Evolutionary conservation across 2,113 vertebrate species (phyloP).

Genomic region (Maccullochella peelii): DNA sequence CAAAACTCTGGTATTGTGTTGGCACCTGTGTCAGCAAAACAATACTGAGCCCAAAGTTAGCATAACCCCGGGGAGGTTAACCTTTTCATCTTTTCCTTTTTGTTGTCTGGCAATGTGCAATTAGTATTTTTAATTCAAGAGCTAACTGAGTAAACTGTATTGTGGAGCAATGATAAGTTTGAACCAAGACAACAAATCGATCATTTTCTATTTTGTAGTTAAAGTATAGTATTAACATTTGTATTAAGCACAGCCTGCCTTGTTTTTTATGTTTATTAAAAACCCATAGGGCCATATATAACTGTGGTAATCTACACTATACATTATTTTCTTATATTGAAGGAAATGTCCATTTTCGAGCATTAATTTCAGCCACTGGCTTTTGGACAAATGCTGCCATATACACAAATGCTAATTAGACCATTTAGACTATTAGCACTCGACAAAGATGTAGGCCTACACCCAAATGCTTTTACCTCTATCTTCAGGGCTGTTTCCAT

Average conservation of each 20-base stretch:
- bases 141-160: not conserved
- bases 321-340: not conserved
- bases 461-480: constrained; percentile 7
- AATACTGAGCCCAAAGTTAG: not conserved
- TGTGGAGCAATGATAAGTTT: not conserved
- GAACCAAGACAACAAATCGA: not conserved
- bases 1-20: not conserved
- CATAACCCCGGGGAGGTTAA: not conserved
- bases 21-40: not conserved
- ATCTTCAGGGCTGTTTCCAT: not conserved
- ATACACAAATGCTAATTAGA: not conserved
- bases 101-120: too few relatives aligned
- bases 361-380: not conserved
- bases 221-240: not conserved
- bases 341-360: not conserved
- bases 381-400: constrained; percentile 11
- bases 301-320: not conserved
- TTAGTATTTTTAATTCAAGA: not conserved
- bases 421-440: constrained; percentile 21
- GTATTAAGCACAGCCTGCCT: not conserved
- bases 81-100: not conserved
- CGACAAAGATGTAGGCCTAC: not conserved
- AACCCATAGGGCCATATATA: too few relatives aligned
- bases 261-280: not conserved
- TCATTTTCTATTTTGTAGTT: not conserved